phyloP scores from a whole-genome alignment of 2,797 vertebrate genomes.

The Ambastaia sidthimunki region DNA sequence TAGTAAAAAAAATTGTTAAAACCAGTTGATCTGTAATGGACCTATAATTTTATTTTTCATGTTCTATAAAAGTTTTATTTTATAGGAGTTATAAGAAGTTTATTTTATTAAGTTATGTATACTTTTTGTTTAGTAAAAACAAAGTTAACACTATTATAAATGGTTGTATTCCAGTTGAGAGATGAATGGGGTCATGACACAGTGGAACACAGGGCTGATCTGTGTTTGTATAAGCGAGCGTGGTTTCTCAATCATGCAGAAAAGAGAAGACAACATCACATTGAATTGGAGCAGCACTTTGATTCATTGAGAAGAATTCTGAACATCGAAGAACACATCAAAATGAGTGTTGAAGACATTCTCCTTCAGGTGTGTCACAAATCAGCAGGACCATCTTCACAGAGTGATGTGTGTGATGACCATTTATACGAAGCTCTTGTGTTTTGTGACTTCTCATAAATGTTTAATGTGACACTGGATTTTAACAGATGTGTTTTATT shows the following conservation, averaged over 20 bases:
- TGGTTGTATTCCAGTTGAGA: constrained; percentile 3
- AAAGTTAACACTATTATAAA: no score
- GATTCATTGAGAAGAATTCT: constrained; percentile 32
- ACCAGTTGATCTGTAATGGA: no score
- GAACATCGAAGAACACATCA: constrained; percentile 8
- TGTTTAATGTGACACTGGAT: not conserved
- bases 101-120: no score
- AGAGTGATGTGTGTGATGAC: not conserved
- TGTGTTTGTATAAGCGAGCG: not conserved
- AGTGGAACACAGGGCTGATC: not conserved
- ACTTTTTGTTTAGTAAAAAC: no score
- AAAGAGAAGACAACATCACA: constrained; percentile 12
- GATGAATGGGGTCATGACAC: not conserved
- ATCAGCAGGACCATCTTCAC: not conserved
- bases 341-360: constrained; percentile 38
- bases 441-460: not conserved
- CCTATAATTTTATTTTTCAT: no score
- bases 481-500: constrained; percentile 1
- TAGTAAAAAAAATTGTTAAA: no score
- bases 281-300: constrained; percentile 19
- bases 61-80: no score
- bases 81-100: no score
- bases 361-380: constrained; percentile 50
- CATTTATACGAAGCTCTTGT: not conserved
- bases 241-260: constrained; percentile 14